Evolutionary conservation across 2,888 invertebrate genomes (phyloP).

Genomic region (Nemotelus pantherinus): DNA sequence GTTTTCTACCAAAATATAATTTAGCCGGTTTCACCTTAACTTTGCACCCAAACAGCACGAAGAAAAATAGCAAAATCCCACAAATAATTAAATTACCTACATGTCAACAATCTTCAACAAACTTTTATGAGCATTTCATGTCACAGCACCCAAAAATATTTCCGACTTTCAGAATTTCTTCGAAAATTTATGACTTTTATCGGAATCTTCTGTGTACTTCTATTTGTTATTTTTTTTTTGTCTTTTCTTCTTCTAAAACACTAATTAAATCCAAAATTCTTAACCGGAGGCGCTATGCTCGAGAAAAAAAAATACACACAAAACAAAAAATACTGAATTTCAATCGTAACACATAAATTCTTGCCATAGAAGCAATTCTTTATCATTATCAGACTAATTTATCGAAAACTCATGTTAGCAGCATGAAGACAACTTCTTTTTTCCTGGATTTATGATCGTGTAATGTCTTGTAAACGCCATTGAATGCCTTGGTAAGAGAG

Average conservation of each 20-base stretch:
- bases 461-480: conserved; percentile 5
- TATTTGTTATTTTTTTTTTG: not conserved
- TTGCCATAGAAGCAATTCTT: conserved; percentile 8
- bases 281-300: too few relatives aligned
- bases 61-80: too few relatives aligned
- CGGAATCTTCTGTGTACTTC: conserved; percentile 1
- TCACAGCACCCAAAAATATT: too few relatives aligned
- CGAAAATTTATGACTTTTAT: not conserved
- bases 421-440: conserved; percentile 38
- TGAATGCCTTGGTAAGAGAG: not conserved
- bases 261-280: not conserved
- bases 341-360: conserved; percentile 6
- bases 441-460: conserved; percentile 43
- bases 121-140: too few relatives aligned
- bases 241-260: conserved; percentile 7
- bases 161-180: too few relatives aligned
- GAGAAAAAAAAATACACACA: not conserved
- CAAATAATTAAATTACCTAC: too few relatives aligned
- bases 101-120: too few relatives aligned
- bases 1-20: too few relatives aligned
- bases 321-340: not conserved
- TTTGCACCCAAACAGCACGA: too few relatives aligned
- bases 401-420: conserved; percentile 45
- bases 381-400: conserved; percentile 44
- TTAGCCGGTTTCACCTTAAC: too few relatives aligned